Evolutionary conservation across 2,113 vertebrate species (phyloP), one percentile per base, ranked within the genome.

Genomic region (Cichladusa arquata): DNA sequence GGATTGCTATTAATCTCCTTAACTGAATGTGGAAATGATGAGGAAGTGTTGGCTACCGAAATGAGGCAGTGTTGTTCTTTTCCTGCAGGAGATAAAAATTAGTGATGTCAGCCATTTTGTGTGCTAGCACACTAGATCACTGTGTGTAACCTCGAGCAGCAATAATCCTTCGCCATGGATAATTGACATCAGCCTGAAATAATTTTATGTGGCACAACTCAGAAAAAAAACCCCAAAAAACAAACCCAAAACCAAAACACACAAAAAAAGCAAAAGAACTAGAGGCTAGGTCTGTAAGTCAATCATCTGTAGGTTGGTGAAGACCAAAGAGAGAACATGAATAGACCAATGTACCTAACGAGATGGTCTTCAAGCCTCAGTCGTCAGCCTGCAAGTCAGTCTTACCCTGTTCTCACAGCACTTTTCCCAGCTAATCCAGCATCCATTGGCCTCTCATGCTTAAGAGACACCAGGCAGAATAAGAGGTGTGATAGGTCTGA

Each of bases 81-180:
- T 90, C 26, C 53, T 90, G 61, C 48, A 82, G 74, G 70, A 93
- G 71, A 56, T 69, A 56, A 76, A 90, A 74, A 56, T 5, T 26
- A 79, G 88, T 57, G 6, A 7, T 61, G 81, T 71, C 91, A 76
- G 81, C 91, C 94, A 85, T 92, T 90, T 96, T 74, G 78, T 85
- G 4, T 3, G 4, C 64, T 33, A 31, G 40, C 57, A 58, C 3
- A 3, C 48, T 54, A 44, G 25, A 58, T 62, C 36, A 17, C 44
- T 26, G 14, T 2, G 1, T 64, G 7, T 60, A 19, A 38, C 74
- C 86, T 76, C 0, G 0, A 51, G 74, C 74, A 44, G 5, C 33
- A 74, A 56, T 44, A 56, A 85, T 90, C 44, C 34, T 92, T 88
- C 71, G 33, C 19, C 17, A 2, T 12, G 48, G 70, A 9, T 60